Conservation (phyloP, 2,113 vertebrate species). For the Nymphicus hollandicus region DNA sequence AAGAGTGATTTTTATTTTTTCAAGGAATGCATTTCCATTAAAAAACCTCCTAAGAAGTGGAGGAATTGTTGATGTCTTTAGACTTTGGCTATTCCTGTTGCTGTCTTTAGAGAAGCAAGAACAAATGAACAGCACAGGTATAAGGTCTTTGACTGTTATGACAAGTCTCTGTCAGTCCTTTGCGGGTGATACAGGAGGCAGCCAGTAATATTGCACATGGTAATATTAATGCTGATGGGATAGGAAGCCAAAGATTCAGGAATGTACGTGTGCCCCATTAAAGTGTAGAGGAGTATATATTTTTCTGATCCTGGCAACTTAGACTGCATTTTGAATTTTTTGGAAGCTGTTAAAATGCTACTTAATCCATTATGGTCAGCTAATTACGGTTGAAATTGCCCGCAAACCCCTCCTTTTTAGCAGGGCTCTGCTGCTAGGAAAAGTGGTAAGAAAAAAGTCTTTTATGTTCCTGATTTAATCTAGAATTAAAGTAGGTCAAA, state of each 20-base stretch:
- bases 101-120: not conserved
- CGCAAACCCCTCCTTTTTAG: not conserved
- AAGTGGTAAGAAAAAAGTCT: not conserved
- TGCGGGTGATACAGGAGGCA: not conserved
- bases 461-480: not conserved
- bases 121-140: not conserved
- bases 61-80: not conserved
- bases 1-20: not conserved
- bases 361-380: not conserved
- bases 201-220: not conserved
- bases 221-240: not conserved
- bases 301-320: not conserved
- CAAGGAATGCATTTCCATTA: not conserved
- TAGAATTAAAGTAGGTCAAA: slow-evolving; percentile 34
- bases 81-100: not conserved
- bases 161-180: not conserved
- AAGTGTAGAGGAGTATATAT: not conserved
- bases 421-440: not conserved
- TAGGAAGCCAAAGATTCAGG: not conserved
- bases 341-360: not conserved
- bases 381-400: slow-evolving; percentile 9
- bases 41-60: not conserved
- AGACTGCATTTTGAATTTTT: not conserved
- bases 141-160: not conserved
- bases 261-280: not conserved